Evolutionary conservation across 2,113 vertebrate species (phyloP).

Genomic region (Xyliphius kryptos): DNA sequence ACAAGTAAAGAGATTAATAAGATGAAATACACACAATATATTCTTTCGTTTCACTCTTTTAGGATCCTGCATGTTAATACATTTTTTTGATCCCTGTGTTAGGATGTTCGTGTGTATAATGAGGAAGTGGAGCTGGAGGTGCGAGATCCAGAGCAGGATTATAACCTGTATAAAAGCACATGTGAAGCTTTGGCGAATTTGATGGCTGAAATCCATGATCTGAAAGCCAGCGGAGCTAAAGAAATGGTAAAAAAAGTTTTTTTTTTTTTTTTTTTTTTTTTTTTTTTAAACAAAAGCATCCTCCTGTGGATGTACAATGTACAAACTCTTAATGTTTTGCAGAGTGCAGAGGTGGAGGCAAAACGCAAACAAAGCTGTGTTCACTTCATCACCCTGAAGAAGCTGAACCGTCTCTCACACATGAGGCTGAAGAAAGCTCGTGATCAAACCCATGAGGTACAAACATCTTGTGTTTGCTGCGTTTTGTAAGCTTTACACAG

Average conservation of each 20-base stretch:
- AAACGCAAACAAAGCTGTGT: conserved; percentile 83
- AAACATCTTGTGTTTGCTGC: too few species aligned
- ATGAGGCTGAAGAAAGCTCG: conserved; percentile 89
- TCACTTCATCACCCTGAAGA: conserved; percentile 95
- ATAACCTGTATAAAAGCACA: conserved; percentile 80
- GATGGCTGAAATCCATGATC: conserved; percentile 93
- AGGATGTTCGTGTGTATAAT: conserved; percentile 83
- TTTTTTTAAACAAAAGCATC: too few species aligned
- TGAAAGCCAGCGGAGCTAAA: conserved; percentile 82
- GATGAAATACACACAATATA: too few species aligned
- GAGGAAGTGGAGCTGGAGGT: conserved; percentile 87
- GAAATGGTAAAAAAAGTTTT: conserved; percentile 86
- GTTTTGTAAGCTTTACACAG: too few species aligned
- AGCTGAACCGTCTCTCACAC: conserved; percentile 92
- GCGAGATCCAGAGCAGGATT: conserved; percentile 82
- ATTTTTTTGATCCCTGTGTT: background rate
- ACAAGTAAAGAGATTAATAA: too few species aligned
- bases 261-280: too few species aligned
- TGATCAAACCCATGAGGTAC: conserved; percentile 96
- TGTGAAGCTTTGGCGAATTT: conserved; percentile 82
- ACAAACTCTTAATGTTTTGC: too few species aligned
- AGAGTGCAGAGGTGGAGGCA: conserved; percentile 74
- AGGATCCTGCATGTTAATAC: too few species aligned
- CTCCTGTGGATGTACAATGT: too few species aligned
- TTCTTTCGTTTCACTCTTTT: too few species aligned